A percentile compares a stretch with the other conserved stretches of the same genome.
Evolutionary conservation across 2,888 invertebrate species (phyloP).

Genomic region (Amorpha juglandis): DNA sequence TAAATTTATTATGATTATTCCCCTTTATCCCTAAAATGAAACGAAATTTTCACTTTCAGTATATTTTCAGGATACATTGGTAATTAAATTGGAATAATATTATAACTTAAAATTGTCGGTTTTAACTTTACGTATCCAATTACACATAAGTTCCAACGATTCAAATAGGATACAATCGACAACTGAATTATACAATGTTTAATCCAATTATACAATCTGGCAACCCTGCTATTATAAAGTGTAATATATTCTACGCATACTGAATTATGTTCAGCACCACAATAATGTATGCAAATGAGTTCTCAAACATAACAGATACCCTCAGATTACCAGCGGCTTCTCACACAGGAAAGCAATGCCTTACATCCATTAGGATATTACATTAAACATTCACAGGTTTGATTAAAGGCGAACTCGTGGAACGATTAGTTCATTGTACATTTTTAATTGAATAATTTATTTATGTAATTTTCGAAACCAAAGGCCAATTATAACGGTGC

Average conservation of each 20-base stretch:
- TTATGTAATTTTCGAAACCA: neutral
- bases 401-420: conserved; percentile 9
- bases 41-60: no score
- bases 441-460: neutral
- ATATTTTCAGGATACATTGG: no score
- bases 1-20: no score
- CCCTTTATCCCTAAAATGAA: no score
- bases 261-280: neutral
- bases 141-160: no score
- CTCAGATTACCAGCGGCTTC: neutral
- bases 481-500: neutral
- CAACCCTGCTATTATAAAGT: no score
- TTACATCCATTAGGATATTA: conserved; percentile 17
- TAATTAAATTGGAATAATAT: no score
- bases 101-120: no score
- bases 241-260: neutral
- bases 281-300: conserved; percentile 12
- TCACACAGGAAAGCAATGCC: neutral
- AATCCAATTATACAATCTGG: no score
- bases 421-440: conserved; percentile 15
- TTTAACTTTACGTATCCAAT: no score
- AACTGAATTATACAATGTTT: no score
- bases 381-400: conserved; percentile 21
- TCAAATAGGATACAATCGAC: no score
- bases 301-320: neutral